Conservation (phyloP, 1,140 invertebrate genomes). For the Drosophila bocki region DNA sequence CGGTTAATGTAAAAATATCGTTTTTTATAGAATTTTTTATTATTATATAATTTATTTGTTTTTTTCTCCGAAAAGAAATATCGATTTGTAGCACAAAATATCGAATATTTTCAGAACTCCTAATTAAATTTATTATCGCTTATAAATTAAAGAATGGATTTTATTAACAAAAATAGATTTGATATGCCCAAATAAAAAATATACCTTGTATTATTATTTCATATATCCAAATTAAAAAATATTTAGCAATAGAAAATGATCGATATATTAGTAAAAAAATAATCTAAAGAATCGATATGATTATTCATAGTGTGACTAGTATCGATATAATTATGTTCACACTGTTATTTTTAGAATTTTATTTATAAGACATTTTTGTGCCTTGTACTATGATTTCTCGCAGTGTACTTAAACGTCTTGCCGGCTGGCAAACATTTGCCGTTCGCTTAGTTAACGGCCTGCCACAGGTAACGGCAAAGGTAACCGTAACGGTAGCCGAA, state of each 20-base stretch:
- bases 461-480: constrained; percentile 64
- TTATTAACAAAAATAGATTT: no score
- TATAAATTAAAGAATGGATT: no score
- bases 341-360: neutral
- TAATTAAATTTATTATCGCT: no score
- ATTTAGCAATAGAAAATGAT: neutral
- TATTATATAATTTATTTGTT: no score
- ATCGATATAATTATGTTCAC: neutral
- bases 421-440: constrained; percentile 77
- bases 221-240: no score
- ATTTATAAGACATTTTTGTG: neutral
- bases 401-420: constrained; percentile 69
- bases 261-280: neutral
- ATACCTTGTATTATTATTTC: no score
- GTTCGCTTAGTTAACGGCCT: constrained; percentile 80
- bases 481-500: constrained; percentile 58
- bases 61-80: no score
- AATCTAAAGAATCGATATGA: neutral
- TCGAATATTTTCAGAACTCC: no score
- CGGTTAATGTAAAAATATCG: no score
- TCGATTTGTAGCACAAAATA: no score
- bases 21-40: no score
- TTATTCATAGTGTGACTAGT: neutral
- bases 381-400: neutral
- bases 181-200: no score